phyloP scores from a whole-genome alignment of 2,113 vertebrate species.

The Corythornis madagascariensis region DNA sequence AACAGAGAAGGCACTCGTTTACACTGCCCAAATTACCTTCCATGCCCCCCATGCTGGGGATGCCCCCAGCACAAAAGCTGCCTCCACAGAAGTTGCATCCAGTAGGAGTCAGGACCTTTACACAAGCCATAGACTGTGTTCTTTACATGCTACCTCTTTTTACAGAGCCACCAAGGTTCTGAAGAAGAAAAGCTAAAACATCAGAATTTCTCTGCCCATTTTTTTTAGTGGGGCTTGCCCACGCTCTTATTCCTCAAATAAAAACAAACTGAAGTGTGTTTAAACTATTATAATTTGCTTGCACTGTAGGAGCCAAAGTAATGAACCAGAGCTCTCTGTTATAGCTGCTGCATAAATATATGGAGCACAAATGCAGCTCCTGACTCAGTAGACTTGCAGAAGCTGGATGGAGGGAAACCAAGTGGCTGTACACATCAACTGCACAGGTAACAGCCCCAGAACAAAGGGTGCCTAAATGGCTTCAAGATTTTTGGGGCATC shows the following conservation, averaged over 20 bases:
- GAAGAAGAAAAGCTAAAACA: background rate
- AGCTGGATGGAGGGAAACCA: background rate
- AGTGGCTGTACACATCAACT: background rate
- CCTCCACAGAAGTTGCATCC: background rate
- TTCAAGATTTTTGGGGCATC: background rate
- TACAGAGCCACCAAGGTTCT: background rate
- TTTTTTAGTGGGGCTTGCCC: background rate
- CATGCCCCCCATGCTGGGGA: fast-evolving
- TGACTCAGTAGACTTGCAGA: background rate
- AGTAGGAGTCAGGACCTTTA: background rate
- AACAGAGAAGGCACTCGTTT: background rate
- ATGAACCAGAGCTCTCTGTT: background rate
- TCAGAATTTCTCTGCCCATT: background rate
- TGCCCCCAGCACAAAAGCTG: background rate
- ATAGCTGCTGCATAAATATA: background rate
- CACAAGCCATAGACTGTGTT: fast-evolving
- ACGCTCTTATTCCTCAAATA: background rate
- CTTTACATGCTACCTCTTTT: background rate
- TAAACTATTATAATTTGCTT: conserved; percentile 15
- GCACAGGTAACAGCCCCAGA: background rate
- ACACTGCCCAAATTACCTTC: background rate
- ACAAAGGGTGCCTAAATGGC: background rate
- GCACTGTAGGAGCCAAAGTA: background rate
- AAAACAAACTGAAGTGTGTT: background rate
- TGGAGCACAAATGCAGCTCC: background rate